These are phyloP conservation scores for Tetrax tetrax DNA, from an alignment of 2,113 vertebrate species.

Conservation along the genomic window DNA sequence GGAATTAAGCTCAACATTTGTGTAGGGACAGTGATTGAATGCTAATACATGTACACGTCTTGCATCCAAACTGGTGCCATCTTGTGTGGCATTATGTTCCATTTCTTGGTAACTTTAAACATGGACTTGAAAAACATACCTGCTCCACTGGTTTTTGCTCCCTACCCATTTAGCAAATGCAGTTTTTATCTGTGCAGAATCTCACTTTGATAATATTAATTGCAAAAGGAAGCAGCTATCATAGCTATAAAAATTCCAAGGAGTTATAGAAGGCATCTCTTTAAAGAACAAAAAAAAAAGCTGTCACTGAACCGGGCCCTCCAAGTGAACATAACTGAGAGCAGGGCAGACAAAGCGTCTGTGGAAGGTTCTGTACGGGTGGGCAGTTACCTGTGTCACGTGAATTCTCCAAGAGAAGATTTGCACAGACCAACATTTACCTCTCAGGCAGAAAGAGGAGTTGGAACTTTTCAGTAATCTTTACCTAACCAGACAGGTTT, in stretches of 20 bases:
- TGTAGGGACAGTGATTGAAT: not conserved
- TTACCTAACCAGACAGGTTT: not conserved
- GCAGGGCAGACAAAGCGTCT: not conserved
- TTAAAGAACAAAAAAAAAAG: not conserved
- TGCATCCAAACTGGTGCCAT: not conserved
- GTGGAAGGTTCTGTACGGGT: not conserved
- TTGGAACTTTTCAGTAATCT: not conserved
- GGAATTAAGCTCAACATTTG: not conserved
- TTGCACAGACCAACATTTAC: not conserved
- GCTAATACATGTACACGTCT: fast-evolving
- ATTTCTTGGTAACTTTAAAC: not conserved
- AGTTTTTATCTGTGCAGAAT: not conserved
- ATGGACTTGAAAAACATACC: not conserved
- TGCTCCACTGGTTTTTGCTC: not conserved
- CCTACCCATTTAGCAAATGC: not conserved
- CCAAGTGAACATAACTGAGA: not conserved
- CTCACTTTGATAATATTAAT: not conserved
- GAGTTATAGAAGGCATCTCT: not conserved
- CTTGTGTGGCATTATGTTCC: not conserved
- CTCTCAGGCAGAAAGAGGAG: not conserved
- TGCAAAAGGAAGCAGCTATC: not conserved
- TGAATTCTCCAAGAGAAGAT: not conserved
- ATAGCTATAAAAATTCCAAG: not conserved
- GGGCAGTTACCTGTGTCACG: not conserved
- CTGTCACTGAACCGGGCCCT: not conserved